Evolutionary conservation across 2,888 invertebrate species (phyloP), one percentile per base, ranked within the genome.

Genomic region (Sialis fuliginosa): DNA sequence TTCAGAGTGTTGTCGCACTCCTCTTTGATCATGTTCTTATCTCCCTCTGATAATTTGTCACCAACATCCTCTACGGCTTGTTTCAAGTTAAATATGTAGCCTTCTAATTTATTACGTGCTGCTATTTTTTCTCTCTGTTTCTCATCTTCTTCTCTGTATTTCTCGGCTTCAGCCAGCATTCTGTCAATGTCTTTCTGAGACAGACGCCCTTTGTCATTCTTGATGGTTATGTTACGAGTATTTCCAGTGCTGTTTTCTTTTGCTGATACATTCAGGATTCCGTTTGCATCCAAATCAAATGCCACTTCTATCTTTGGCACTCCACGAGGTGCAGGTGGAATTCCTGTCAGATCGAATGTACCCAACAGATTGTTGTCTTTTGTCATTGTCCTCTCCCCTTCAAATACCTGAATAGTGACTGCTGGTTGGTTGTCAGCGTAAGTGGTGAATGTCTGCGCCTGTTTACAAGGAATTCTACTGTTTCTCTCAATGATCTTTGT

Each of bases 111-210:
- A 64, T 88, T 88, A 50, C 81, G 74, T 8, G 81, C 72, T 0
- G 72, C 60, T n/a, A 87, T 74, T 39, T 77, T 69, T 53, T 81
- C 75, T 7, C 75, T 67, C 54, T 81, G 81, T 56, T 73, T 72
- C 49, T 79, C 77, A 56, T 85, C 84, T 56, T 83, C 82, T 37
- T 77, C 80, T 42, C 74, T 73, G 63, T 80, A 86, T 42, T 65
- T 67, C 57, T 85, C 84, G 0, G 85, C 84, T 52, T 86, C 84
- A 2, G 71, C 64, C 30, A 86, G 64, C 85, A 85, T 87, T 50
- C 79, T 71, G 51, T 89, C 85, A 51, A 89, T 88, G 56, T 89
- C 88, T 5, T 78, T 77, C 59, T 86, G 81, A 12, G 84, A 82
- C 45, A 89, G 68, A 6, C 88, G 71, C 0, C 87, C 86, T 57